Base-by-base conservation (phyloP, 2,797 vertebrate species). In the Gymnodraco acuticeps region DNA sequence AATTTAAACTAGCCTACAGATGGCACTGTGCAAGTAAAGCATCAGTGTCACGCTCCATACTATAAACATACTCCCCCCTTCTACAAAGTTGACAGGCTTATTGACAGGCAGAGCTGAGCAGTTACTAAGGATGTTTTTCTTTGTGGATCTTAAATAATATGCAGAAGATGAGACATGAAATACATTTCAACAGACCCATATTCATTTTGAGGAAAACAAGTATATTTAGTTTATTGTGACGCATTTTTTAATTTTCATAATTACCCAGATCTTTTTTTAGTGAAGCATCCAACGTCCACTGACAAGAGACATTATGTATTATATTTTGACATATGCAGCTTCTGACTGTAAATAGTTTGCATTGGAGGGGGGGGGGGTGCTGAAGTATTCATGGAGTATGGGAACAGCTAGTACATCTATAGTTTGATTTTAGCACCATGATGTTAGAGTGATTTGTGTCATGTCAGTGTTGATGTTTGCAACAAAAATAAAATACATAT, bases 11-110 rank as follows among this genome's bases (percentile, higher is more conserved):
- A 41, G 63, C 48, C 67, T 47, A 33, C 63, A 62, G 63, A 20
- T 68, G 66, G 41, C 58, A 67, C 54, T 38, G 33, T 38, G 33
- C 65, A 65, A 71, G 38, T 41, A 53, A 66, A 53, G 42, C 61
- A 23, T 58, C 19, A 61, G 27, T 53, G 52, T 54, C 20, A 14
- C 8, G 16, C 42, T 64, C 47, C 20, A 56, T 51, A 55, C 42
- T 53, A 23, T 33, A 41, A 45, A 68, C 42, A 27, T 31, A 27
- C 15, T 51, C 13, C 11, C 16, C 15, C 4, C 10, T 63, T n/a
- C 31, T 19, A 56, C 58, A 55, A 27, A 68, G 52, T 16, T 33
- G 8, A 56, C 50, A 14, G 8, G 2, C 11, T 47, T 46, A 38
- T 16, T 33, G 8, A 55, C 50, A 17, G 8, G 2, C 11, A 53